Conservation (phyloP, 2,113 vertebrate genomes). For the Miniopterus natalensis region DNA sequence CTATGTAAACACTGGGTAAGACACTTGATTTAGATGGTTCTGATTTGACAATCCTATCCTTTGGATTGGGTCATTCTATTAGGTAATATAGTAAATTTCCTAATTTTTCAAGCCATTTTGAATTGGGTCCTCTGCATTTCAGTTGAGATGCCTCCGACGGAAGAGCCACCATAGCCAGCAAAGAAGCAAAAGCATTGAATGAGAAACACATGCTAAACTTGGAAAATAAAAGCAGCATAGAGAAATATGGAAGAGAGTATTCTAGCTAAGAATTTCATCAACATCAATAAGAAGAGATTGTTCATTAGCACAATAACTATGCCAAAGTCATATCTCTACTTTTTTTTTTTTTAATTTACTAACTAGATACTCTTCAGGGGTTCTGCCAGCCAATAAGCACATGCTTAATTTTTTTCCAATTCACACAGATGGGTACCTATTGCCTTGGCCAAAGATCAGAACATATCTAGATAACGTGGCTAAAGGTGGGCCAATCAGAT, state of each 20-base stretch:
- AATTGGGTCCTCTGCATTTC: background rate
- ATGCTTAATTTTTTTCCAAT: background rate
- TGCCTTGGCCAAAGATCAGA: background rate
- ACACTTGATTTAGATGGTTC: background rate
- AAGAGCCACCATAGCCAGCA: background rate
- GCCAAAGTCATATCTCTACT: background rate
- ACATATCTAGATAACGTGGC: background rate
- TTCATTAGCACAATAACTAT: conserved; percentile 11
- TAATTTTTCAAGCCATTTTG: background rate
- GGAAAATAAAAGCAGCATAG: background rate
- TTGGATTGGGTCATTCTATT: background rate
- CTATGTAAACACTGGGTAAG: background rate
- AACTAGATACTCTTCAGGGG: background rate
- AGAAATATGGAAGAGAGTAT: background rate
- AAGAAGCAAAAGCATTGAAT: background rate
- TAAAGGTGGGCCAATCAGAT: background rate
- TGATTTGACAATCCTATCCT: background rate
- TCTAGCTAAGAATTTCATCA: background rate
- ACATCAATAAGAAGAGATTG: background rate
- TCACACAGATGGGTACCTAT: background rate
- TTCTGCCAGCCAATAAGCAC: background rate
- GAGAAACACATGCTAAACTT: background rate
- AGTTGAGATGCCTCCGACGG: background rate
- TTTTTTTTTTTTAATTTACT: conserved; percentile 9
- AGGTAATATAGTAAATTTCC: background rate